Percentiles rank a stretch among this genome's conserved stretches.
Evolutionary conservation across 2,113 vertebrate genomes (phyloP).

Genomic region (Malurus melanocephalus): DNA sequence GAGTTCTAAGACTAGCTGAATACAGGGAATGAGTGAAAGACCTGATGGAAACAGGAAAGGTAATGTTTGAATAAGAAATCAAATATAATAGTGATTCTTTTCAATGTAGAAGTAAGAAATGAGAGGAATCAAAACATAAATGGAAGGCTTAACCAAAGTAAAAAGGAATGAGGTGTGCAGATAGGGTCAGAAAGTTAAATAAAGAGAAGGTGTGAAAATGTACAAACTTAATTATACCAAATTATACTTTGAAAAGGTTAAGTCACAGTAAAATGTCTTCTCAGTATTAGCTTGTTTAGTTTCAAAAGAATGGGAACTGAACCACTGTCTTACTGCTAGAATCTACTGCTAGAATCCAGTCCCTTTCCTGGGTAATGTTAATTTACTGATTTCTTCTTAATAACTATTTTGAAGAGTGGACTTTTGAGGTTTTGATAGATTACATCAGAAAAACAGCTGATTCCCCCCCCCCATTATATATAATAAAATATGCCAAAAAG

Average conservation of each 20-base stretch:
- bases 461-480: neutral
- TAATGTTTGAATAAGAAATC: neutral
- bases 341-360: neutral
- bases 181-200: neutral
- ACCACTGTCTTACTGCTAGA: neutral
- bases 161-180: neutral
- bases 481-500: neutral
- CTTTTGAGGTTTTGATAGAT: neutral
- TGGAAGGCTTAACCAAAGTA: neutral
- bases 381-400: neutral
- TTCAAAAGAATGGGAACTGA: neutral
- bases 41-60: neutral
- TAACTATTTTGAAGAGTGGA: neutral
- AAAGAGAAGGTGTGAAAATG: neutral
- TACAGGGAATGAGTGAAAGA: neutral
- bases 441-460: neutral
- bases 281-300: neutral
- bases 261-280: neutral
- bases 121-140: neutral
- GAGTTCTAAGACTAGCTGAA: neutral
- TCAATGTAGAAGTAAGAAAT: neutral
- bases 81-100: neutral
- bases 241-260: neutral
- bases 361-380: neutral
- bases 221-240: neutral